Evolutionary conservation across 2,888 invertebrate genomes (phyloP), one percentile per base, ranked within the genome.

Genomic region (Cerceris ruficornis): DNA sequence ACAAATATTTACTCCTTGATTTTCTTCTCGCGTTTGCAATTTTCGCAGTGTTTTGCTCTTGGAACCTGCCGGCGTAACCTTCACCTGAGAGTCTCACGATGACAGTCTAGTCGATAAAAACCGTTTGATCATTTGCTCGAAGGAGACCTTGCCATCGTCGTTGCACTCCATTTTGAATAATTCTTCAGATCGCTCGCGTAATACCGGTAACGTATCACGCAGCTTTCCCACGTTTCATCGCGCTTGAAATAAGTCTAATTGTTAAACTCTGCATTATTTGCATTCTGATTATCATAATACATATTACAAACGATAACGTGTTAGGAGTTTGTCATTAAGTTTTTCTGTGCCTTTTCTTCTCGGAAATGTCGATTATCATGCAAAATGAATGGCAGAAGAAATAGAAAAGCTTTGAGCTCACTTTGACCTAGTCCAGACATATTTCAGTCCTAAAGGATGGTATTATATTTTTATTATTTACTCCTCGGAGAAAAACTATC

Each of bases 141-240:
- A 55, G 43, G 59, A 62, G 59, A 62, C 80, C 67, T 71, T 72
- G 78, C 58, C 7, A 5, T 65, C 41, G 55, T 50, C 61, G 11
- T 55, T 54, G 41, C 57, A 46, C 43, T 74, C 46, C 69, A 61
- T 59, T 83, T 71, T 69, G 60, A 73, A 75, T 83, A 81, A 84
- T 68, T 72, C 69, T 71, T 69, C 59, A 66, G 58, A 17, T n/a
- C 4, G 59, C 60, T 62, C 69, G 68, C 65, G 80, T 73, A 75
- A 83, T 59, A 75, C 69, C 55, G 62, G 70, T 77, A 76, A 82
- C 65, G 57, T 49, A 60, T 76, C 71, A 66, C 69, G 28, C 58
- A 50, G 28, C 28, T 81, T 81, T 83, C 81, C 76, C 83, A 83
- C 80, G 83, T 60, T 75, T 66, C 65, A 49, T 58, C 74, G 55